Evolutionary conservation across 1,140 invertebrate genomes (phyloP).

Genomic region (Lordiphosa clarofinis): DNA sequence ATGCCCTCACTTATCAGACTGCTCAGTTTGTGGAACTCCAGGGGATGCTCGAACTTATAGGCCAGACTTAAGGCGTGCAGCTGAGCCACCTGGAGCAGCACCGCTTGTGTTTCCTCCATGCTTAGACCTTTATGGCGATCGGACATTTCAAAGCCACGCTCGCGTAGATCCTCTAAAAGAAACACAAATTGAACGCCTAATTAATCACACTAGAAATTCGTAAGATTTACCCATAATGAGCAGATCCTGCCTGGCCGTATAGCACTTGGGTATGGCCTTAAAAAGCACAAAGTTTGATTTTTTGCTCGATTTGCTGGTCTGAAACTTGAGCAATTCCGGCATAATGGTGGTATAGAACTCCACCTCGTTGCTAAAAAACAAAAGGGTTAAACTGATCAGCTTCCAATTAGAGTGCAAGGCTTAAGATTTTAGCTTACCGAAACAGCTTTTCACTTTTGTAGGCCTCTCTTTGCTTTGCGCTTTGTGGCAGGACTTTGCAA

Average conservation of each 20-base stretch:
- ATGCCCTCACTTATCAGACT: slow-evolving; percentile 82
- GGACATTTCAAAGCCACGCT: slow-evolving; percentile 84
- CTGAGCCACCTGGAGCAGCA: slow-evolving; percentile 83
- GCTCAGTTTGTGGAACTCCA: slow-evolving; percentile 83
- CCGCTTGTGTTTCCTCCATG: slow-evolving; percentile 82
- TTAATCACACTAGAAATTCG: slow-evolving; percentile 52
- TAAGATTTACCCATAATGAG: slow-evolving; percentile 82
- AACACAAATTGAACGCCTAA: neutral
- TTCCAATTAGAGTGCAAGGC: neutral
- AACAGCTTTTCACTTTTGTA: slow-evolving; percentile 86
- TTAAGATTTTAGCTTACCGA: slow-evolving; percentile 37
- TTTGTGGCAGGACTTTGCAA: slow-evolving; percentile 86
- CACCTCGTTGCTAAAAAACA: slow-evolving; percentile 83
- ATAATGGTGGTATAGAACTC: slow-evolving; percentile 86
- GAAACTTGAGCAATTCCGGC: slow-evolving; percentile 83
- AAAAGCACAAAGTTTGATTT: slow-evolving; percentile 78
- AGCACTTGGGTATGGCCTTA: slow-evolving; percentile 84
- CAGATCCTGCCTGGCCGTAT: slow-evolving; percentile 83
- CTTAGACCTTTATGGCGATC: slow-evolving; percentile 84
- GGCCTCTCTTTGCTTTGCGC: slow-evolving; percentile 82
- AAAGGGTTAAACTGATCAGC: neutral
- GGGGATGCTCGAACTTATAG: slow-evolving; percentile 83
- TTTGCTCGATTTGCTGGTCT: slow-evolving; percentile 79
- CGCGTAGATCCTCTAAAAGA: slow-evolving; percentile 80
- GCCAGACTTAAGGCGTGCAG: slow-evolving; percentile 86